Evolutionary conservation across 2,113 vertebrate species (phyloP).

Genomic region (Lynx canadensis): DNA sequence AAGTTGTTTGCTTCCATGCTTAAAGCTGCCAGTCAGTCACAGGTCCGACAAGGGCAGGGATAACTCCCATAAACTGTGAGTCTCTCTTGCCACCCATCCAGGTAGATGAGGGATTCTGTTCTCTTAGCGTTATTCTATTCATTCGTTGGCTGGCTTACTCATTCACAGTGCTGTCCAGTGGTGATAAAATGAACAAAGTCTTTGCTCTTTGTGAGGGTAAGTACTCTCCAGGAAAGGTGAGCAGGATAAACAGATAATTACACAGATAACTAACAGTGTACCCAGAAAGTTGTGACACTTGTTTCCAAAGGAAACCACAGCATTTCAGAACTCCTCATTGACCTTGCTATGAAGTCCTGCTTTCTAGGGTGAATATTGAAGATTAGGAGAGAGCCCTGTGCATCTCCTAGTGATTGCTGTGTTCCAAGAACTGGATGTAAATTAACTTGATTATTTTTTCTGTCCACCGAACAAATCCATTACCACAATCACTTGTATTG

Average conservation of each 20-base stretch:
- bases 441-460: not conserved
- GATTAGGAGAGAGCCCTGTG: not conserved
- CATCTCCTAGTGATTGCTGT: not conserved
- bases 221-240: not conserved
- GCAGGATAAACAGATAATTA: not conserved
- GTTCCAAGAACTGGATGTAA: not conserved
- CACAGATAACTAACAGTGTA: not conserved
- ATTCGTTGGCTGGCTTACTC: not conserved
- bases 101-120: accelerated
- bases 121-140: not conserved
- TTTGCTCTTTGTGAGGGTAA: not conserved
- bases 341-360: not conserved
- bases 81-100: accelerated
- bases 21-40: not conserved
- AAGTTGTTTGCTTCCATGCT: accelerated
- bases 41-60: not conserved
- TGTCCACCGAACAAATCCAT: not conserved
- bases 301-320: not conserved
- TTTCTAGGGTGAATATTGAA: not conserved
- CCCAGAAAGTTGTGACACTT: not conserved
- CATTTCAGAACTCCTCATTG: not conserved
- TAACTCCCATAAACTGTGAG: not conserved
- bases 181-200: not conserved
- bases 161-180: not conserved
- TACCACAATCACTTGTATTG: not conserved